These are phyloP conservation scores for Drosophila watanabei DNA, from an alignment of 1,140 invertebrate species.

Conservation along the genomic window DNA sequence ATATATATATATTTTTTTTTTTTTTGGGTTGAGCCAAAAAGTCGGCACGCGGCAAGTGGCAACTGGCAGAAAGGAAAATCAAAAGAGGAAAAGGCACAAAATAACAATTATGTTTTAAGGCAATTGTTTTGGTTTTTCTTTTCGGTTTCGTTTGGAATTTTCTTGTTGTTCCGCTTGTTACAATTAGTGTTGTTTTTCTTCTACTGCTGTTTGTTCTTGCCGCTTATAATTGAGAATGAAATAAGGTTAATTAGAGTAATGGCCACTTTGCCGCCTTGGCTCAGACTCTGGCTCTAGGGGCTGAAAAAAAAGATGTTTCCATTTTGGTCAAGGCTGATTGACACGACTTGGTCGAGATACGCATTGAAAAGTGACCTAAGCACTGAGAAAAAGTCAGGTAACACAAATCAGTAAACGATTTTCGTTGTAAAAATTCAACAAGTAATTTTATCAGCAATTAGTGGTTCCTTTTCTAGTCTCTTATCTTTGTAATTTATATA, in stretches of 20 bases:
- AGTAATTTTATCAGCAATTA: not conserved
- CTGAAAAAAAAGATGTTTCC: constrained; percentile 48
- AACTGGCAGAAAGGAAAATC: constrained; percentile 52
- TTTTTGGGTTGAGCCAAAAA: constrained; percentile 67
- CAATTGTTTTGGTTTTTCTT: constrained; percentile 81
- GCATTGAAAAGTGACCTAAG: constrained; percentile 25
- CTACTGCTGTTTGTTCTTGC: constrained; percentile 51
- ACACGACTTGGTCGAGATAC: constrained; percentile 7
- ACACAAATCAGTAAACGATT: not conserved
- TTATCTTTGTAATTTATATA: not conserved
- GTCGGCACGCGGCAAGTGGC: constrained; percentile 46
- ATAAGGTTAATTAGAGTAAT: constrained; percentile 85
- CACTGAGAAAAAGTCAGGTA: constrained; percentile 3
- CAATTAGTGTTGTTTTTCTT: constrained; percentile 56
- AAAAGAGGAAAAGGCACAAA: constrained; percentile 77
- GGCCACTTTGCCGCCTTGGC: constrained; percentile 62
- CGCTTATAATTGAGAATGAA: constrained; percentile 83
- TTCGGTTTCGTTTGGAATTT: constrained; percentile 26
- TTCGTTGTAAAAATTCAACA: too few species aligned
- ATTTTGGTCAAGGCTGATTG: constrained; percentile 73
- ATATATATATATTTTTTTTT: not conserved
- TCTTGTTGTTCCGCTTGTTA: constrained; percentile 41
- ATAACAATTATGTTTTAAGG: constrained; percentile 84
- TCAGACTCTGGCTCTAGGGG: not conserved
- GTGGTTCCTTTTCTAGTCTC: not conserved